Evolutionary conservation across 2,888 invertebrate genomes (phyloP).

Genomic region (Ditylenchus weischeri): DNA sequence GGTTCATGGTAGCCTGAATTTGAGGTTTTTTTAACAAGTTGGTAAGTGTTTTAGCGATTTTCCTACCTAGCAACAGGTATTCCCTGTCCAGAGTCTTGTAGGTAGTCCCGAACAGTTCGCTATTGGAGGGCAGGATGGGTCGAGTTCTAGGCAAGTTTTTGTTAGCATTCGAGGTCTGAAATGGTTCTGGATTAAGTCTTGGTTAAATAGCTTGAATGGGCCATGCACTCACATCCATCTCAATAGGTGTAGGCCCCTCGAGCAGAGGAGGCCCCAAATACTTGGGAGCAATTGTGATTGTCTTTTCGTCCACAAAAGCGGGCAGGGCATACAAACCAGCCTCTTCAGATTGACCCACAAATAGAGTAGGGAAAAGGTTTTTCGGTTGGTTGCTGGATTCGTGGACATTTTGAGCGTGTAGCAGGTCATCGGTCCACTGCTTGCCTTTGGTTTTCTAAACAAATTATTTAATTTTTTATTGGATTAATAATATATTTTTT

Average conservation of each 20-base stretch:
- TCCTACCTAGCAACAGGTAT: slow-evolving; percentile 29
- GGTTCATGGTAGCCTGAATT: slow-evolving; percentile 48
- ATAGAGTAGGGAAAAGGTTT: slow-evolving; percentile 66
- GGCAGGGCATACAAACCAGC: slow-evolving; percentile 87
- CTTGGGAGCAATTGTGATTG: slow-evolving; percentile 75
- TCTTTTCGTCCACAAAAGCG: slow-evolving; percentile 79
- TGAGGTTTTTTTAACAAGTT: background rate
- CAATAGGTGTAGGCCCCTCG: slow-evolving; percentile 59
- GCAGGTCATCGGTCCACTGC: slow-evolving; percentile 13
- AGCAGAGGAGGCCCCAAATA: slow-evolving; percentile 60
- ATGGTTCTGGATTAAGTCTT: background rate
- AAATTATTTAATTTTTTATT: background rate
- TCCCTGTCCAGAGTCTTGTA: slow-evolving; percentile 30
- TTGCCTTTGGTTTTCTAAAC: slow-evolving; percentile 9
- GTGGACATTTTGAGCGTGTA: slow-evolving; percentile 10
- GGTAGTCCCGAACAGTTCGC: slow-evolving; percentile 17
- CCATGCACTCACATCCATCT: slow-evolving; percentile 36
- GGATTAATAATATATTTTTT: too few species aligned
- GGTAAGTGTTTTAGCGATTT: background rate
- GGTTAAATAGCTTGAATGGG: background rate
- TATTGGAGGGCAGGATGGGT: slow-evolving; percentile 18
- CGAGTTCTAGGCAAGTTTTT: slow-evolving; percentile 9
- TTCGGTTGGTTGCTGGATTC: slow-evolving; percentile 12
- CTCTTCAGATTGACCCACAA: slow-evolving; percentile 76
- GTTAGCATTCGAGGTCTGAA: slow-evolving; percentile 8